Evolutionary conservation across 2,888 invertebrate species (phyloP).

Genomic region (Agrotis clavis): DNA sequence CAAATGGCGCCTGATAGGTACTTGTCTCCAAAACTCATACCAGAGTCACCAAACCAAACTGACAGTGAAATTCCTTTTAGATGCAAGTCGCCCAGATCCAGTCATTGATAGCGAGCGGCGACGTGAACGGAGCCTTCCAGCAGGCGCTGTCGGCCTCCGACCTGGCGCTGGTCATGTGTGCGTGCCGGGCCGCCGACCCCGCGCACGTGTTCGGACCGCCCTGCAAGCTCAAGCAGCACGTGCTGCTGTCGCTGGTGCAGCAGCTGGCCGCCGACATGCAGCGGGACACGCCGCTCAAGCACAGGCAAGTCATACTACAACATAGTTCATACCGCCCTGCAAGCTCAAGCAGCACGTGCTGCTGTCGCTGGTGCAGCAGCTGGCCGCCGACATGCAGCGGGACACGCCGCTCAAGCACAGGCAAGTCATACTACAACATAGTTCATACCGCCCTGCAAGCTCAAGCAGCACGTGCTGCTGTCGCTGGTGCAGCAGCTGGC

Average conservation of each 20-base stretch:
- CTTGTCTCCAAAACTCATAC: background rate
- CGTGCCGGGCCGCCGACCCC: constrained; percentile 96
- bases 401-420: too few species aligned
- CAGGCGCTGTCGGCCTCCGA: constrained; percentile 97
- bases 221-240: constrained; percentile 95
- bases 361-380: too few species aligned
- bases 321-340: too few species aligned
- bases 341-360: too few species aligned
- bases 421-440: too few species aligned
- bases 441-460: too few species aligned
- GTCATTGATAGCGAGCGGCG: constrained; percentile 93
- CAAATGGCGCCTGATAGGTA: too few species aligned
- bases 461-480: too few species aligned
- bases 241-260: constrained; percentile 97
- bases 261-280: constrained; percentile 97
- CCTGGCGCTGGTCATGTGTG: constrained; percentile 95
- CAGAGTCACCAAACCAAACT: background rate
- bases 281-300: constrained; percentile 92
- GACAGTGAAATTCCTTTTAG: constrained; percentile 69
- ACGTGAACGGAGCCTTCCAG: constrained; percentile 97
- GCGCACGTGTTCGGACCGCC: constrained; percentile 94
- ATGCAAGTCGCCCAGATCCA: constrained; percentile 93
- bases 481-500: too few species aligned
- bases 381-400: too few species aligned
- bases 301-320: constrained; percentile 68